Evolutionary conservation across 2,797 vertebrate genomes (phyloP).

Genomic region (Chelon auratus): DNA sequence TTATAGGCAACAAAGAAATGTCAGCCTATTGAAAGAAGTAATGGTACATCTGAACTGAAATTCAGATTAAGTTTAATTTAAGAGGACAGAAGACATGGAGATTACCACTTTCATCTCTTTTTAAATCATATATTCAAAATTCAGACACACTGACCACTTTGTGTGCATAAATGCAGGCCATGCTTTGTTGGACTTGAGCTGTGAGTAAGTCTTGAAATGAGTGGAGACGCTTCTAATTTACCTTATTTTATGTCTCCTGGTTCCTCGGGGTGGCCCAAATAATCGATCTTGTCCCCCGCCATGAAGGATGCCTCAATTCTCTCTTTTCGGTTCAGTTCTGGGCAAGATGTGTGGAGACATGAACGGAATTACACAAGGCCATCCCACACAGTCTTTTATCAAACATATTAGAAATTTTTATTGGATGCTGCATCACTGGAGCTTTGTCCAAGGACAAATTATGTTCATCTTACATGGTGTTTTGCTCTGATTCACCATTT

Average conservation of each 20-base stretch:
- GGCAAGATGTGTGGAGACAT: not conserved
- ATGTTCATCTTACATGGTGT: too few relatives aligned
- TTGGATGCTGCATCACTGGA: not conserved
- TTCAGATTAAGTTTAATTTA: too few relatives aligned
- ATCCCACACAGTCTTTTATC: not conserved
- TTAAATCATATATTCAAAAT: not conserved
- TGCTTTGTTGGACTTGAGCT: slow-evolving; percentile 12
- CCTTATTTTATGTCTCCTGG: slow-evolving; percentile 1
- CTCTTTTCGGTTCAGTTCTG: not conserved
- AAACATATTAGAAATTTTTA: not conserved
- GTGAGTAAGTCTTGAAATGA: not conserved
- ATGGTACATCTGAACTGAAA: not conserved
- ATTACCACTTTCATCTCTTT: too few relatives aligned
- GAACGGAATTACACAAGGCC: not conserved
- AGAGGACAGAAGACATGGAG: too few relatives aligned
- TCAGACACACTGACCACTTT: slow-evolving; percentile 4
- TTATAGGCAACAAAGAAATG: not conserved
- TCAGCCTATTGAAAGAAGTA: not conserved
- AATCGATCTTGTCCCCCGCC: not conserved
- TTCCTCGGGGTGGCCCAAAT: not conserved
- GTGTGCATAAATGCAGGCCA: slow-evolving; percentile 10
- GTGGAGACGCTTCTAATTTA: not conserved
- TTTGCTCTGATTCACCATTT: too few relatives aligned
- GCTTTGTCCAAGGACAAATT: not conserved
- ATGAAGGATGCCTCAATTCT: not conserved